Conservation (phyloP, 1,140 invertebrate genomes). For the Zaprionus davidi region DNA sequence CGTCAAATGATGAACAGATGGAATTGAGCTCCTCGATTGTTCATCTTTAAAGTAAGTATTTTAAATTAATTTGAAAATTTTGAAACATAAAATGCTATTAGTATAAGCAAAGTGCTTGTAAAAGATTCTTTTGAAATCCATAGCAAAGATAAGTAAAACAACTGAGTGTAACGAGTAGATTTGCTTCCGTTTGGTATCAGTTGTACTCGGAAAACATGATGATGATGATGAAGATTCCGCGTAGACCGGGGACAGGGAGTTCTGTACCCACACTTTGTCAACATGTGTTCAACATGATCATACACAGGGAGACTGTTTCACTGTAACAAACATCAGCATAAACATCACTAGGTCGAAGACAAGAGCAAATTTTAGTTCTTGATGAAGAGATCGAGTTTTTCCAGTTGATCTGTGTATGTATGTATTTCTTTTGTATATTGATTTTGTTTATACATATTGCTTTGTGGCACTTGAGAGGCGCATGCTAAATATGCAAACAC, state of each 20-base stretch:
- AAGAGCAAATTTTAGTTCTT: conserved; percentile 43
- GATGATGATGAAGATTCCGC: conserved; percentile 11
- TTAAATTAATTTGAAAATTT: not conserved
- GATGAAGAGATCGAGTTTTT: not conserved
- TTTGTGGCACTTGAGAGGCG: conserved; percentile 57
- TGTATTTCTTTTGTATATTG: conserved; percentile 37
- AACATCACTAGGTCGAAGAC: conserved; percentile 28
- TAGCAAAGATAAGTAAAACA: not conserved
- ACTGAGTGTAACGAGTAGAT: conserved; percentile 17
- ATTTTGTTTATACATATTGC: conserved; percentile 21
- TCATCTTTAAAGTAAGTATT: not conserved
- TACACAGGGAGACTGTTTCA: conserved; percentile 59
- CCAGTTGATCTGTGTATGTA: conserved; percentile 2
- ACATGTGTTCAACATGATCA: conserved; percentile 77
- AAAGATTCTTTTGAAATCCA: conserved; percentile 6
- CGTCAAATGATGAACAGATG: not conserved
- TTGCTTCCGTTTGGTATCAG: conserved; percentile 73
- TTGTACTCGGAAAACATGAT: conserved; percentile 47
- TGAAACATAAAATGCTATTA: not conserved
- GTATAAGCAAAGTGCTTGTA: not conserved
- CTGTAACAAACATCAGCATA: conserved; percentile 53
- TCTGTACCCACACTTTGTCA: conserved; percentile 64
- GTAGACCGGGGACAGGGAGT: conserved; percentile 8
- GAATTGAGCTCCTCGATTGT: not conserved
- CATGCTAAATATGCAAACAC: conserved; percentile 77